phyloP scores from a whole-genome alignment of 2,113 vertebrate species.

The Aldabrachelys gigantea region DNA sequence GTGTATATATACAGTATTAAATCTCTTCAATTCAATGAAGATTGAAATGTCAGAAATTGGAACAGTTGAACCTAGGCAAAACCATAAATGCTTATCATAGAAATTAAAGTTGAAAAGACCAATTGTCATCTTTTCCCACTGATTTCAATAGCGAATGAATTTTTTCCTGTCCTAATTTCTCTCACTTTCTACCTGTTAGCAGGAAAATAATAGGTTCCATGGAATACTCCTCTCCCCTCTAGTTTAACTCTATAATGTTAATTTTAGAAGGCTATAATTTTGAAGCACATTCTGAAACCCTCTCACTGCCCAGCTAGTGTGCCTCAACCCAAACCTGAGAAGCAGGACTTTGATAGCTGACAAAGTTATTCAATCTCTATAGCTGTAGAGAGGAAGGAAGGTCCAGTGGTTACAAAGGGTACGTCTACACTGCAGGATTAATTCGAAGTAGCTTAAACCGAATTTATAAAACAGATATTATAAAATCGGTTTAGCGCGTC shows the following conservation, averaged over 20 bases:
- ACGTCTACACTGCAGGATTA: too few relatives aligned
- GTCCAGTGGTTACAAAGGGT: accelerated
- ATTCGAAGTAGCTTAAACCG: too few relatives aligned
- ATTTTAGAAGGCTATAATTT: not conserved
- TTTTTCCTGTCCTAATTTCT: not conserved
- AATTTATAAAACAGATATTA: too few relatives aligned
- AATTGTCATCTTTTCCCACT: not conserved
- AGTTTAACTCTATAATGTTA: not conserved
- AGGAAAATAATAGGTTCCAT: not conserved
- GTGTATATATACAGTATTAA: not conserved
- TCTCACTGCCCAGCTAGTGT: accelerated
- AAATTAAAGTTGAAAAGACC: not conserved
- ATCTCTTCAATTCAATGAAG: not conserved
- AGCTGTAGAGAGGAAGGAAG: not conserved
- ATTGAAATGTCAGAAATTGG: not conserved
- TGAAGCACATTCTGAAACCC: not conserved
- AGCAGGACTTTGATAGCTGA: not conserved
- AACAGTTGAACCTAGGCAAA: not conserved
- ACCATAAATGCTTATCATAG: not conserved
- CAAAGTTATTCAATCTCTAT: not conserved
- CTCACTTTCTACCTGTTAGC: not conserved
- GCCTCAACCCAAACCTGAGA: not conserved
- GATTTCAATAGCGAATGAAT: not conserved
- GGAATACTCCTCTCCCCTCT: not conserved
- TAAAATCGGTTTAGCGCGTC: too few relatives aligned